Evolutionary conservation across 2,888 invertebrate species (phyloP).

Genomic region (Embidobia sp.): DNA sequence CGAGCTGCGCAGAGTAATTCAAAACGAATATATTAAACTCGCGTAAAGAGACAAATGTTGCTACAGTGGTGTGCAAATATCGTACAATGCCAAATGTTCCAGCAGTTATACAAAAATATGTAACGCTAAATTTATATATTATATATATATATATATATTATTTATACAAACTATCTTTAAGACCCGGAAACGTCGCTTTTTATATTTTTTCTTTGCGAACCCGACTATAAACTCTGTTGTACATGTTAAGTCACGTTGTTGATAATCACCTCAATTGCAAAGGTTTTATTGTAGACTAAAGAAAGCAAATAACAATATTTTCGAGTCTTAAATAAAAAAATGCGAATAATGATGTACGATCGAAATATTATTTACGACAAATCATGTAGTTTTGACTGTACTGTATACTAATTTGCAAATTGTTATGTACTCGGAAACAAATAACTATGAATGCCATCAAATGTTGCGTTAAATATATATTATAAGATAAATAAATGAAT

Average conservation of each 20-base stretch:
- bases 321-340: slow-evolving; percentile 26
- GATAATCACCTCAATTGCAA: slow-evolving; percentile 57
- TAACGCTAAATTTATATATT: slow-evolving; percentile 55
- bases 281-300: slow-evolving; percentile 57
- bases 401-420: slow-evolving; percentile 60
- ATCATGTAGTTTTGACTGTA: slow-evolving; percentile 61
- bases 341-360: slow-evolving; percentile 32
- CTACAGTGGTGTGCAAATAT: slow-evolving; percentile 53
- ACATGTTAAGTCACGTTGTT: slow-evolving; percentile 62
- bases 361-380: slow-evolving; percentile 48
- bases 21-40: neutral
- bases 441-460: slow-evolving; percentile 59
- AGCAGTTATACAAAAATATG: slow-evolving; percentile 56
- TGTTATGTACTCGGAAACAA: slow-evolving; percentile 64
- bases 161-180: slow-evolving; percentile 54
- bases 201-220: slow-evolving; percentile 57
- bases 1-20: neutral
- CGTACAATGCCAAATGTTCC: slow-evolving; percentile 63
- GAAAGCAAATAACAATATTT: slow-evolving; percentile 44
- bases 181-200: slow-evolving; percentile 59
- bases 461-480: slow-evolving; percentile 62
- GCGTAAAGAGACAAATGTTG: slow-evolving; percentile 16
- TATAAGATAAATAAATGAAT: slow-evolving; percentile 59
- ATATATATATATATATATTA: slow-evolving; percentile 44
- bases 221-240: slow-evolving; percentile 53